phyloP scores from a whole-genome alignment of 2,888 invertebrate genomes.

The Ormyrus thymus region DNA sequence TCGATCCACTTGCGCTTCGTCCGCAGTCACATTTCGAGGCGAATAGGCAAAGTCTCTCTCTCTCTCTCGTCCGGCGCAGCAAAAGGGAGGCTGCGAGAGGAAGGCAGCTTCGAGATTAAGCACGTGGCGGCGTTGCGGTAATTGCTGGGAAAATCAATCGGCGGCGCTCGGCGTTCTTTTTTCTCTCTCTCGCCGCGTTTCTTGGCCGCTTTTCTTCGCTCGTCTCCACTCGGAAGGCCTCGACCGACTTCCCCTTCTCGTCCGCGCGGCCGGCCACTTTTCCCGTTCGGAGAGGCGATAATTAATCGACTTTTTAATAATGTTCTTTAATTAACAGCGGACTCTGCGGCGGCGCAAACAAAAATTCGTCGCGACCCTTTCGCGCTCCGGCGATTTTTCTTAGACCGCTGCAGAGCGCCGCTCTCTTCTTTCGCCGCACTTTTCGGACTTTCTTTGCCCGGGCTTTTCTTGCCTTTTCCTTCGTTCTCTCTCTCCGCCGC shows the following conservation, averaged over 20 bases:
- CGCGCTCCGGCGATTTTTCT: slow-evolving; percentile 11
- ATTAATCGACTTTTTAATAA: slow-evolving; percentile 52
- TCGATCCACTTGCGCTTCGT: neutral
- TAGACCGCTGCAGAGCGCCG: too few species aligned
- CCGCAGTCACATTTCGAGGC: too few species aligned
- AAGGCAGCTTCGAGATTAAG: slow-evolving; percentile 15
- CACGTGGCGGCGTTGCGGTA: slow-evolving; percentile 28
- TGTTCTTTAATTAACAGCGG: slow-evolving; percentile 51
- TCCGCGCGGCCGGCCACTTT: slow-evolving; percentile 8
- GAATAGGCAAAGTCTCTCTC: neutral
- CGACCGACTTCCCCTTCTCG: neutral
- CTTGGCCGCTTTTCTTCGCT: slow-evolving; percentile 28
- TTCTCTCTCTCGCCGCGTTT: neutral
- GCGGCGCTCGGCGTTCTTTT: neutral
- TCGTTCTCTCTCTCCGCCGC: neutral
- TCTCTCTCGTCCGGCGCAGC: neutral
- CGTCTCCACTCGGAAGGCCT: neutral
- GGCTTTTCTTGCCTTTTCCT: slow-evolving; percentile 26
- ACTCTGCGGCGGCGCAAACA: slow-evolving; percentile 30
- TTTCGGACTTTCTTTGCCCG: slow-evolving; percentile 34
- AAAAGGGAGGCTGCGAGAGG: slow-evolving; percentile 16
- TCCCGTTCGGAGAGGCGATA: slow-evolving; percentile 34
- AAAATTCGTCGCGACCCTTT: slow-evolving; percentile 37
- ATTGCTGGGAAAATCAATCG: slow-evolving; percentile 50
- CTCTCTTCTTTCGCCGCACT: slow-evolving; percentile 13